Base-by-base conservation (phyloP, 2,888 invertebrate species). In the Hedychridium roseum region DNA sequence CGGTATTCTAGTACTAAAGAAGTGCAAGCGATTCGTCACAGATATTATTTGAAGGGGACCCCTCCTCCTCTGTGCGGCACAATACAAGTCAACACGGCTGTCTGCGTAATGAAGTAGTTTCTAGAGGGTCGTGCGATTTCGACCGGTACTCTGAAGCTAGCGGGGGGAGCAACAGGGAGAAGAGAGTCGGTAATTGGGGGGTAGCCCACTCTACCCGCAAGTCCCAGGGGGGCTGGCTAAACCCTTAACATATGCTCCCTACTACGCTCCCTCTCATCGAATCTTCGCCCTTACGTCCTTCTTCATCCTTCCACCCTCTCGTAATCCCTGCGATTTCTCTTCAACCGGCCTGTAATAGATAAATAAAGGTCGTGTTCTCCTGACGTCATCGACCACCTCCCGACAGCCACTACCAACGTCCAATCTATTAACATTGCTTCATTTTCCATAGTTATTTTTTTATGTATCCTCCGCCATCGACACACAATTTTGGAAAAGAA, bases 21-120 rank as follows among this genome's bases (percentile, higher is more conserved):
- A 69, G 71, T 68, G 72, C 72, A 69, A 71, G 72, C 73, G 75
- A 78, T 78, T 78, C 78, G 78, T 76, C 76, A 76, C 76, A 74
- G 78, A 78, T 78, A 78, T 78, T 76, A 78, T 77, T 76, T 68
- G 69, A 64, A 68, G 67, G 64, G 66, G 60, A 59, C 59, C 63
- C 65, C 63, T 54, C 56, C 57, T 64, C 62, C 57, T 12, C 47
- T 54, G 50, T 49, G 42, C 37, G 37, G 68, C 60, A 78, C 76
- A 78, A 78, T 78, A 78, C 78, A 78, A 78, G 78, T 78, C 78
- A 78, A 78, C 76, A 78, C 78, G 78, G 78, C 72, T 78, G 78
- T 76, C 78, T 75, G 77, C 77, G 78, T 78, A 78, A 78, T 78
- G 78, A 78, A 78, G 78, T 78, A 78, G 76, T 77, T 76, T 76